Percentiles rank a stretch among this genome's conserved stretches.
These are phyloP conservation scores for Rissa tridactyla DNA, from an alignment of 2,113 vertebrate species.

Conservation along the genomic window DNA sequence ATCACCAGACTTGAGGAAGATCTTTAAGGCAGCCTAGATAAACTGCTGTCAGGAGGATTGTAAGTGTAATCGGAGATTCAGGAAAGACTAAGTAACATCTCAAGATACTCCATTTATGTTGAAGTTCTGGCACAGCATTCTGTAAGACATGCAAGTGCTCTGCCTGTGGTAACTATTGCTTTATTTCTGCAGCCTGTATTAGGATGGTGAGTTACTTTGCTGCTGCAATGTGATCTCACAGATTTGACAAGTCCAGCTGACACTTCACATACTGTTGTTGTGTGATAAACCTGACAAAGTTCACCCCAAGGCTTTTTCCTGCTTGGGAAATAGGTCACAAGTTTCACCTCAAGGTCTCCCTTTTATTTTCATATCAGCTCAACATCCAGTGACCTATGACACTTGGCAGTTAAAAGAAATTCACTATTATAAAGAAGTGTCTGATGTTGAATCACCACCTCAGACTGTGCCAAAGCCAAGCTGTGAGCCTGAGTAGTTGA, in stretches of 20 bases:
- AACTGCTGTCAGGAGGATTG: background rate
- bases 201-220: background rate
- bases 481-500: background rate
- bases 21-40: background rate
- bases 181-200: background rate
- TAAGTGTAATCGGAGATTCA: background rate
- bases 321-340: slow-evolving; percentile 9
- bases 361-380: slow-evolving; percentile 41
- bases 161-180: background rate
- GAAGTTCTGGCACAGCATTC: background rate
- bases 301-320: background rate
- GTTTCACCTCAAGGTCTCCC: background rate
- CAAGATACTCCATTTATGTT: background rate
- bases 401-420: slow-evolving; percentile 21
- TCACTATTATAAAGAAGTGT: background rate
- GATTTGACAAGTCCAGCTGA: background rate
- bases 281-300: background rate
- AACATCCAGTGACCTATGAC: slow-evolving; percentile 5
- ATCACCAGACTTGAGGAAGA: background rate
- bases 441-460: slow-evolving; percentile 40
- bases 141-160: background rate
- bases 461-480: slow-evolving; percentile 2
- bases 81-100: background rate
- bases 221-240: background rate
- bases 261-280: background rate